Evolutionary conservation across 2,797 vertebrate species (phyloP).

Genomic region (Mormyrus proboscirostris): DNA sequence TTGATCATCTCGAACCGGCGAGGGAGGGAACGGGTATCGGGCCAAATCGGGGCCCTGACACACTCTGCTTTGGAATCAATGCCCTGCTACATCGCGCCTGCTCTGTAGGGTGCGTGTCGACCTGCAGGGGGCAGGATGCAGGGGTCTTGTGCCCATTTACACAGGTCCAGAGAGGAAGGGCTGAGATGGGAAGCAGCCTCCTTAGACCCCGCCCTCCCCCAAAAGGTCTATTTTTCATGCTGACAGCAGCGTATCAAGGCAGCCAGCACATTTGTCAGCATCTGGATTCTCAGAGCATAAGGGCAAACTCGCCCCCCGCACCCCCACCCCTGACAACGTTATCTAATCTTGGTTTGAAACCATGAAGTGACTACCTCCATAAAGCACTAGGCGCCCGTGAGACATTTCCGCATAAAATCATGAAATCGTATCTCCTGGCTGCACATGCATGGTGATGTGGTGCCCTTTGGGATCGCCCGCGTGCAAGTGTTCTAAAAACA

Average conservation of each 20-base stretch:
- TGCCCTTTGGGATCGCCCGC: not conserved
- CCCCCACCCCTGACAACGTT: not conserved
- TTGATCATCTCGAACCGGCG: constrained; percentile 31
- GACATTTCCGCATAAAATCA: not conserved
- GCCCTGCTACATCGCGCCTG: not conserved
- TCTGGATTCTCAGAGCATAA: not conserved
- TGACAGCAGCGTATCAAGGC: not conserved
- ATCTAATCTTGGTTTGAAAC: constrained; percentile 3
- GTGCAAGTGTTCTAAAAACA: not conserved
- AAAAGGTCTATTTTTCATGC: not conserved
- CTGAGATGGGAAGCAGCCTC: not conserved
- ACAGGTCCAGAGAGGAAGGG: not conserved
- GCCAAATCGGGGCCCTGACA: constrained; percentile 30
- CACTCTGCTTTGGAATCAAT: constrained; percentile 32
- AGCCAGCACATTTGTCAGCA: not conserved
- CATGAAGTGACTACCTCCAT: not conserved
- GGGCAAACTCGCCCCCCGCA: not conserved
- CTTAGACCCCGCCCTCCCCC: not conserved
- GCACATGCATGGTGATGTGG: not conserved
- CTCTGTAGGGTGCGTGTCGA: constrained; percentile 16
- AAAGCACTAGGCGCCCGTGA: not conserved
- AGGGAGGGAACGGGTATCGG: constrained; percentile 32
- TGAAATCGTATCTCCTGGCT: not conserved
- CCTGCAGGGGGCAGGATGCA: not conserved
- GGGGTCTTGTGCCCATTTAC: not conserved